Base-by-base conservation (phyloP, 2,888 invertebrate species). In the Agonopterix alstromeriana region DNA sequence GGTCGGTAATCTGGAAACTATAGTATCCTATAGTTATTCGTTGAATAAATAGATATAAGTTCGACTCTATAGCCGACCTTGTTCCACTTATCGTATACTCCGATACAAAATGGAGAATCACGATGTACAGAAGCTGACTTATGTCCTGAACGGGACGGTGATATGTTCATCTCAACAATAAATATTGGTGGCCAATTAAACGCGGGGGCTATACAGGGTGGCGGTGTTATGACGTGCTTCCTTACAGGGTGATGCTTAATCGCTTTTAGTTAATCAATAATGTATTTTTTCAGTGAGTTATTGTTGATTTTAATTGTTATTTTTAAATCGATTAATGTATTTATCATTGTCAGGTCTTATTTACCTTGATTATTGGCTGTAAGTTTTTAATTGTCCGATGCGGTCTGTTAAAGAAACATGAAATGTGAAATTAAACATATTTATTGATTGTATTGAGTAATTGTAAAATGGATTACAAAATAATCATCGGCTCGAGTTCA, bases 81-180 rank as follows among this genome's bases (percentile, higher is more conserved):
- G 55, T 68, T 59, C 73, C 77, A 80, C 74, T 85, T 85, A 86
- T 86, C 86, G 77, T 74, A 73, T 77, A 71, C 74, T 65, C 70
- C 76, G 77, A 84, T 85, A 86, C 86, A 85, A 86, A 86, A 87
- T 86, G 83, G 82, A 82, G 78, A 70, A 82, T 76, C 82, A 76
- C 81, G 81, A 81, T 75, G 72, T 70, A 82, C 83, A 76, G 83
- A 67, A 79, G 82, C 73, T 85, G 85, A 87, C 82, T 88, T 85
- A 88, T 82, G 84, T 86, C 82, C 77, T 67, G 69, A 69, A 65
- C 62, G 63, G 60, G 64, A 57, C 65, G 63, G 72, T 84, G 85
- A 86, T 86, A 84, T 85, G 83, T 86, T 84, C 86, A 86, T 84
- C 78, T 77, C 75, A 80, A 86, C 84, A 85, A 88, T 88, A 88